These are phyloP conservation scores for Halocynthia aurantium DNA, from an alignment of 23 tunicate genomes.

Conservation along the genomic window DNA sequence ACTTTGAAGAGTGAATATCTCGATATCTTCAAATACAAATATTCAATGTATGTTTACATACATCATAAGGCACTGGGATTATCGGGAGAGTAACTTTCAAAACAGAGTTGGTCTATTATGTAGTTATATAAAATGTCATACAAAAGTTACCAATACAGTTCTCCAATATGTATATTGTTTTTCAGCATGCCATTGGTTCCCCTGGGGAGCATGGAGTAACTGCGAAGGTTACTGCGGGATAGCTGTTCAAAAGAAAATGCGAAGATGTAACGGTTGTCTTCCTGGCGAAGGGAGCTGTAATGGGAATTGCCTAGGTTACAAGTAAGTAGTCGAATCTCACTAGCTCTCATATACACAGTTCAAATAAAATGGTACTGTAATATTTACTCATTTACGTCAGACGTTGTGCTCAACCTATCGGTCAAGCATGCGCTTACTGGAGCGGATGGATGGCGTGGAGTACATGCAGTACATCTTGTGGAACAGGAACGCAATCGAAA, in stretches of 20 bases:
- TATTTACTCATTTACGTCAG: conserved; percentile 16
- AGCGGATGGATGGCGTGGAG: conserved; percentile 50
- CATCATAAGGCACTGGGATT: too few relatives aligned
- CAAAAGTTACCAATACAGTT: too few relatives aligned
- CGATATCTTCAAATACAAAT: too few relatives aligned
- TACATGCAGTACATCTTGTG: conserved; percentile 53
- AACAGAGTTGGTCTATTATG: too few relatives aligned
- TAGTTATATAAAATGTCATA: too few relatives aligned
- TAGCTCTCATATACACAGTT: too few relatives aligned
- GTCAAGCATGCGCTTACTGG: conserved; percentile 66
- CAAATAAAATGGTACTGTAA: neutral
- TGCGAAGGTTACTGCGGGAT: conserved; percentile 81
- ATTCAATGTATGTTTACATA: too few relatives aligned
- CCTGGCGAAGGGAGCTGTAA: conserved; percentile 67
- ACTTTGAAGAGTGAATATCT: too few relatives aligned
- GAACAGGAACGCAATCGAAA: conserved; percentile 32
- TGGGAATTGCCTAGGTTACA: conserved; percentile 44
- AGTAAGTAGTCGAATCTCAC: neutral
- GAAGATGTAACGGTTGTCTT: conserved; percentile 85
- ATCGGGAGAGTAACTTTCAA: too few relatives aligned
- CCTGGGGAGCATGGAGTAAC: conserved; percentile 94
- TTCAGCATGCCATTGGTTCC: conserved; percentile 63
- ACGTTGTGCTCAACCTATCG: conserved; percentile 66
- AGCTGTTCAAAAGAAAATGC: conserved; percentile 52
- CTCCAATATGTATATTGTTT: neutral